Conservation (phyloP, 1,140 invertebrate species). For the Glossosoma conforme region DNA sequence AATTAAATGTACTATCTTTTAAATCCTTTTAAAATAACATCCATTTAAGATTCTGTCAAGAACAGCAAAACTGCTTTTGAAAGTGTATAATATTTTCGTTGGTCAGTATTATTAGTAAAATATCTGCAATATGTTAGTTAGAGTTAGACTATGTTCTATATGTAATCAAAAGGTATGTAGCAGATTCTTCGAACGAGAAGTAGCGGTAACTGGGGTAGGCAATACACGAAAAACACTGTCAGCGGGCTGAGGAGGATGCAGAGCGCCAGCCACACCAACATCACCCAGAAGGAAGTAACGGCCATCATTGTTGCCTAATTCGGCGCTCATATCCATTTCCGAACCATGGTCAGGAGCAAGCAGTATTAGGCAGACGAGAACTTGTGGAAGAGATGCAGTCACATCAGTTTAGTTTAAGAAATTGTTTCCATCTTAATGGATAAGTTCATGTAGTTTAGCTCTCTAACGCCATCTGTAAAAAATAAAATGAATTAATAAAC, state of each 20-base stretch:
- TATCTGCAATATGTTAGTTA: neutral
- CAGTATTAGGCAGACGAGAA: no score
- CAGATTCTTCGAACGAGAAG: conserved; percentile 47
- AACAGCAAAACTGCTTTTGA: neutral
- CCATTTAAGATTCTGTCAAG: neutral
- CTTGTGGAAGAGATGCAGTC: no score
- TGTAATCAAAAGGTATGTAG: conserved; percentile 52
- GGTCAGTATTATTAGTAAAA: neutral
- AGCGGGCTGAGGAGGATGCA: conserved; percentile 49
- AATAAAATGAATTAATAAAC: neutral
- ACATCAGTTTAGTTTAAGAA: no score
- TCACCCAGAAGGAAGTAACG: conserved; percentile 43
- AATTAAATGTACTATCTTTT: neutral
- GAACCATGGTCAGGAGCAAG: neutral
- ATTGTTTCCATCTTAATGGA: no score
- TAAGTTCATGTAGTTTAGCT: neutral
- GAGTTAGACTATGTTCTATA: conserved; percentile 34
- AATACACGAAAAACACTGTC: conserved; percentile 48
- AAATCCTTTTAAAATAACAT: neutral
- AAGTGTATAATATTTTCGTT: neutral
- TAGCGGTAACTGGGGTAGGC: conserved; percentile 48
- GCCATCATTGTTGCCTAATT: conserved; percentile 29
- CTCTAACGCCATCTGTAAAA: neutral
- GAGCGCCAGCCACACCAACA: conserved; percentile 45
- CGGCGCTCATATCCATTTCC: neutral